Conservation (phyloP, 2,888 invertebrate genomes). For the Andricus quercusramuli region DNA sequence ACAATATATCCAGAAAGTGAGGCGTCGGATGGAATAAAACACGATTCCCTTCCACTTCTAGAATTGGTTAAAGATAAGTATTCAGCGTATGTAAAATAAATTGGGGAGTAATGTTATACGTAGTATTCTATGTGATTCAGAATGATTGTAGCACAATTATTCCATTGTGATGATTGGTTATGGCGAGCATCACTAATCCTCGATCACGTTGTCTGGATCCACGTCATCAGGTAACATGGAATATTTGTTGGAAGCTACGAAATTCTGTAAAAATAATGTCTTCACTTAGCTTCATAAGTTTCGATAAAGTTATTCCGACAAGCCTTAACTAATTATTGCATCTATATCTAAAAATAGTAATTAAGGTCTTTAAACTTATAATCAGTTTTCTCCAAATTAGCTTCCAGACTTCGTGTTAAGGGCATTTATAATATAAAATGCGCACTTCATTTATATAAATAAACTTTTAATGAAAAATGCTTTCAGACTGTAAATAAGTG, state of each 20-base stretch:
- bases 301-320: not conserved
- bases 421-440: not conserved
- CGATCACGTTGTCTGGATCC: constrained; percentile 80
- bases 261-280: constrained; percentile 81
- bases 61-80: constrained; percentile 48
- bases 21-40: constrained; percentile 59
- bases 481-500: not conserved
- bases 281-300: not conserved
- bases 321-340: not conserved
- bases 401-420: too few species aligned
- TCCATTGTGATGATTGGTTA: constrained; percentile 66
- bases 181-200: constrained; percentile 66
- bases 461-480: not conserved
- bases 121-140: constrained; percentile 68
- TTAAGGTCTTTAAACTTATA: too few species aligned
- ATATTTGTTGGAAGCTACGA: constrained; percentile 89
- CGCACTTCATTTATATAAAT: not conserved
- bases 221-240: constrained; percentile 86
- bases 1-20: constrained; percentile 64
- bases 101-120: constrained; percentile 66
- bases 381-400: too few species aligned
- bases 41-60: constrained; percentile 27
- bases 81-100: constrained; percentile 70
- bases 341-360: not conserved
- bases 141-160: constrained; percentile 74